These are phyloP conservation scores for Umimayanthus kanabou DNA, from an alignment of 92 coral and sea anemone species.

Conservation along the genomic window DNA sequence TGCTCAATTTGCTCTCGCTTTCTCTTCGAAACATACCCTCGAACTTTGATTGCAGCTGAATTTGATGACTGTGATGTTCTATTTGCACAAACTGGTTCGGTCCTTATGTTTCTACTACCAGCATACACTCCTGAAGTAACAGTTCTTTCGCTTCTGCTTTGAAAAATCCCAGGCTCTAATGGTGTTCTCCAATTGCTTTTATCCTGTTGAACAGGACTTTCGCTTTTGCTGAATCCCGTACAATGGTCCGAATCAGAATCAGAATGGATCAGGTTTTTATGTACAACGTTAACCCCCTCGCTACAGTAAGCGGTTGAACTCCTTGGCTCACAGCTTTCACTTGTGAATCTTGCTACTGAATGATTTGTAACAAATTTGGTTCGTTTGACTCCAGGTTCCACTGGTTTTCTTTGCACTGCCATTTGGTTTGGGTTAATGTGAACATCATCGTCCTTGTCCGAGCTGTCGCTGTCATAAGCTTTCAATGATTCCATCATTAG, in stretches of 20 bases:
- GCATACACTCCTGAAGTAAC: neutral
- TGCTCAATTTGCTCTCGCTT: slow-evolving; percentile 47
- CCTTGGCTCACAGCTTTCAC: neutral
- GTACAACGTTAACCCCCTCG: neutral
- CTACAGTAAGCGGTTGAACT: neutral
- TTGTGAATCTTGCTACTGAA: neutral
- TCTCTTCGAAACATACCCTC: slow-evolving; percentile 64
- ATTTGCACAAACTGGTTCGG: neutral
- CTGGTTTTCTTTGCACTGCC: neutral
- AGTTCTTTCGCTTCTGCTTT: neutral
- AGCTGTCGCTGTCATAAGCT: slow-evolving; percentile 44
- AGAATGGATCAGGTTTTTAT: neutral
- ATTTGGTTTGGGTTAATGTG: neutral
- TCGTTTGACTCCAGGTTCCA: neutral
- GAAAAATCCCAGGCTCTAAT: neutral
- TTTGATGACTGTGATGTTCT: neutral
- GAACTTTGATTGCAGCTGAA: neutral
- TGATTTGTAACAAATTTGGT: too few relatives aligned
- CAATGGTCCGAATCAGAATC: too few relatives aligned
- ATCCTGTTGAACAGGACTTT: neutral
- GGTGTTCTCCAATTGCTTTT: neutral
- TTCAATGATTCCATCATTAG: slow-evolving; percentile 40
- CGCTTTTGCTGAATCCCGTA: neutral
- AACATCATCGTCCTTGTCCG: slow-evolving; percentile 24
- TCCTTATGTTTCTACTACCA: neutral